Evolutionary conservation across 2,113 vertebrate species (phyloP).

Genomic region (Toxotes chatareus): DNA sequence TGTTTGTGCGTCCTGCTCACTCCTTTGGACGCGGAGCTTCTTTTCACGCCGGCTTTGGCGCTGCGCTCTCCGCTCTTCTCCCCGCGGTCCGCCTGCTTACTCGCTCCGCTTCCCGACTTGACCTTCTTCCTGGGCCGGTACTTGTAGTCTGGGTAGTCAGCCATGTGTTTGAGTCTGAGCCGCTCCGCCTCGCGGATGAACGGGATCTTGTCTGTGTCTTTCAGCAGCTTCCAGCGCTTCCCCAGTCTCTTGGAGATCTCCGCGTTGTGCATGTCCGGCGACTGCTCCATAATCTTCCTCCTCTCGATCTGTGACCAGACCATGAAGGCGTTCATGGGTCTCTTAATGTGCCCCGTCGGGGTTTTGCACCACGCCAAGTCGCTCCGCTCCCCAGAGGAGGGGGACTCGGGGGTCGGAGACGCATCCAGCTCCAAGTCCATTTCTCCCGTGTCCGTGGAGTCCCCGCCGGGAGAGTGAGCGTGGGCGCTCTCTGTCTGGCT

Average conservation of each 20-base stretch:
- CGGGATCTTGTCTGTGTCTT: slow-evolving; percentile 97
- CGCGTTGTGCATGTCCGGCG: slow-evolving; percentile 98
- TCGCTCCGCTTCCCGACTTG: slow-evolving; percentile 87
- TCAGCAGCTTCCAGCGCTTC: slow-evolving; percentile 97
- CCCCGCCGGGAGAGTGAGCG: slow-evolving; percentile 89
- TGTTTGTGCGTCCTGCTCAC: slow-evolving; percentile 86
- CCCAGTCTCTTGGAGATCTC: slow-evolving; percentile 98
- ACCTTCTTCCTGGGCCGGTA: slow-evolving; percentile 98
- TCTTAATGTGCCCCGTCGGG: slow-evolving; percentile 95
- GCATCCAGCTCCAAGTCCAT: slow-evolving; percentile 95
- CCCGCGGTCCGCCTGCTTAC: slow-evolving; percentile 80
- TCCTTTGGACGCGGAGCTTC: slow-evolving; percentile 83
- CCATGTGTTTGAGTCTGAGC: slow-evolving; percentile 98
- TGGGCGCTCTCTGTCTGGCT: slow-evolving; percentile 92
- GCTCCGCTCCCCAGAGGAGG: slow-evolving; percentile 90
- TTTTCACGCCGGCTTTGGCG: slow-evolving; percentile 83
- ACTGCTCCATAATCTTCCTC: slow-evolving; percentile 98
- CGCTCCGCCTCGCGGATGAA: slow-evolving; percentile 98
- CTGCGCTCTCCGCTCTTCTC: slow-evolving; percentile 87
- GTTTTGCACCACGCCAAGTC: slow-evolving; percentile 98
- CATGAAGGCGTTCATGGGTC: slow-evolving; percentile 97
- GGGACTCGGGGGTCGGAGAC: slow-evolving; percentile 93
- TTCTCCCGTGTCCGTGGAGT: slow-evolving; percentile 94
- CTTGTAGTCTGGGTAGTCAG: slow-evolving; percentile 99
- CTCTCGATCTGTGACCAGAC: slow-evolving; percentile 97